These are phyloP conservation scores for Leistus spinibarbis DNA, from an alignment of 2,888 invertebrate genomes.

Conservation along the genomic window DNA sequence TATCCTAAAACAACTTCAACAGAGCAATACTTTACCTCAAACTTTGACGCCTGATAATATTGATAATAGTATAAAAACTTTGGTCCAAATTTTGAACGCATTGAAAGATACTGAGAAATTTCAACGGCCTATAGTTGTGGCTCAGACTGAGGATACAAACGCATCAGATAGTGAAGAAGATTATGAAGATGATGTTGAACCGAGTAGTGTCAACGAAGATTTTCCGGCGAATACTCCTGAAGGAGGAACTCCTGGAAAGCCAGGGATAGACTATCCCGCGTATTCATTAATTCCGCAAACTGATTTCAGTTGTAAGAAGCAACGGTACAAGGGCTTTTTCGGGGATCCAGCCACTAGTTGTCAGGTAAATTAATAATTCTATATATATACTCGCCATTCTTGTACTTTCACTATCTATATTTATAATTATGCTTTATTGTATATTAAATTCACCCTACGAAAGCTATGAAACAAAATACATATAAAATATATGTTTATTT, in stretches of 20 bases:
- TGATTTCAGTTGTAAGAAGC: slow-evolving; percentile 79
- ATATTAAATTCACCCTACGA: too few species aligned
- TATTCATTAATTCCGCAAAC: slow-evolving; percentile 77
- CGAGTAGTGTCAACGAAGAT: slow-evolving; percentile 47
- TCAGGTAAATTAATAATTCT: slow-evolving; percentile 66
- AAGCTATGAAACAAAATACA: too few species aligned
- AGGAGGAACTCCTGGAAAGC: slow-evolving; percentile 69
- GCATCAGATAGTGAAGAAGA: slow-evolving; percentile 45
- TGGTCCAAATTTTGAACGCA: slow-evolving; percentile 75
- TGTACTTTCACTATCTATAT: too few species aligned
- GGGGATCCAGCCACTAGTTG: slow-evolving; percentile 87
- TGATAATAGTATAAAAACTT: slow-evolving; percentile 76
- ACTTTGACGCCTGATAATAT: slow-evolving; percentile 78
- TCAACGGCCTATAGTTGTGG: slow-evolving; percentile 54
- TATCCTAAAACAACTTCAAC: slow-evolving; percentile 73
- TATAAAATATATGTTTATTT: slow-evolving; percentile 12
- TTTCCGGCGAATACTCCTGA: slow-evolving; percentile 60
- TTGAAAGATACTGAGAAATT: slow-evolving; percentile 63
- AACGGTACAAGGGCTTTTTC: slow-evolving; percentile 88
- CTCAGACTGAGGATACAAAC: slow-evolving; percentile 52
- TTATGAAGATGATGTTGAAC: slow-evolving; percentile 48
- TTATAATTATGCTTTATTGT: too few species aligned
- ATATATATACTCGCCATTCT: too few species aligned
- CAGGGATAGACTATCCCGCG: slow-evolving; percentile 83
- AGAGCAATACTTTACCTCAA: slow-evolving; percentile 77